Evolutionary conservation across 2,888 invertebrate species (phyloP), one percentile per base, ranked within the genome.

Genomic region (Dryobotodes eremita): DNA sequence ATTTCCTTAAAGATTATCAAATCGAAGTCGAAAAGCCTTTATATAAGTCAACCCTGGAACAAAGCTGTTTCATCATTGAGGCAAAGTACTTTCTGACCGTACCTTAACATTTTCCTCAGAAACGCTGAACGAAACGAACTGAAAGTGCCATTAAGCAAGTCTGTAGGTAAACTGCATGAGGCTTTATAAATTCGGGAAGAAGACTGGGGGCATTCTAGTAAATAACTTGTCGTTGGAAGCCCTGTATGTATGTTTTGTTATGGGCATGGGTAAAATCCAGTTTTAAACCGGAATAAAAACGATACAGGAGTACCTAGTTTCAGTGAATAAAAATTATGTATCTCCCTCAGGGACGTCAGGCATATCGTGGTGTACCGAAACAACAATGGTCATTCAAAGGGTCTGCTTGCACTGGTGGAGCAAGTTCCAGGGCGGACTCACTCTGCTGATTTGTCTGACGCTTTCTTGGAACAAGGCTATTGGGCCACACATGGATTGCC

Each of bases 401-500:
- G 97, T 0, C 91, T 97, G 72, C 93, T 97, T 15, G 98, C 98
- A 97, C 97, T 99, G 62, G 95, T 98, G 5, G 99, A 99, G 93
- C 99, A 99, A 90, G 95, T 98, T 53, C 98, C 98, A 0, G 97
- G 97, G 0, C 94, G 97, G n/a, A 97, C 98, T 0, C 97, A 97
- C 83, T 97, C 97, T 7, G 97, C 97, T n/a, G 98, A 99, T 93
- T 95, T 98, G 75, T 98, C 98, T 0, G 96, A 97, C 62, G 94
- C 97, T 0, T 97, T 99, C 68, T 91, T 97, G 4, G 95, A 97
- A 31, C 97, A 97, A 82, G 97, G 97, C 50, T 98, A 98, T 95
- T 98, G 98, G 97, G 98, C 98, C 55, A 98, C 98, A 71, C 98
- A 98, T 92, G 97, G 97, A 68, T 90, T 97, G 66, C 97, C 97